These are phyloP conservation scores for Boloria selene DNA, from an alignment of 2,888 invertebrate species.

Conservation along the genomic window DNA sequence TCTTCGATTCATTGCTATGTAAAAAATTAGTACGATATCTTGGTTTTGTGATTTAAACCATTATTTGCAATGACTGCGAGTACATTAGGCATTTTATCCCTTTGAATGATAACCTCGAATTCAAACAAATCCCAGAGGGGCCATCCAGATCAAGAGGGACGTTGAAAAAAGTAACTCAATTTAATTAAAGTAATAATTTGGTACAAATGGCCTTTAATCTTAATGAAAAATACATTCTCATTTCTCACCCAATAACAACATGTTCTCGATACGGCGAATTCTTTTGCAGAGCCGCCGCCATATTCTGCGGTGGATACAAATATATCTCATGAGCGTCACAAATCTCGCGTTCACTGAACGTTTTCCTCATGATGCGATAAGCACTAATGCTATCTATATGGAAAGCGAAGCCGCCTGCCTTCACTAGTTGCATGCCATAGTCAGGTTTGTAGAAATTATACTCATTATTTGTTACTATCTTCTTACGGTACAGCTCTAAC, in stretches of 20 bases:
- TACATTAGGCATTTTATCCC: no score
- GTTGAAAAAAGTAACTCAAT: no score
- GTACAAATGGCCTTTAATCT: not conserved
- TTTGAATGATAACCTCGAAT: no score
- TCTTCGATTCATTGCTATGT: no score
- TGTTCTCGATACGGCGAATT: slow-evolving; percentile 84
- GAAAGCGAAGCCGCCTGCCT: slow-evolving; percentile 86
- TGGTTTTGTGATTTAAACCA: no score
- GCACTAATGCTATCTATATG: slow-evolving; percentile 86
- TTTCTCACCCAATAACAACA: slow-evolving; percentile 81
- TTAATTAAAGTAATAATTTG: not conserved
- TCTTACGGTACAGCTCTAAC: slow-evolving; percentile 81
- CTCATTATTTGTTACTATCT: slow-evolving; percentile 64
- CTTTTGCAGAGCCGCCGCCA: slow-evolving; percentile 81
- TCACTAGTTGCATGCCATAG: slow-evolving; percentile 82
- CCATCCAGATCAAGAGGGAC: no score
- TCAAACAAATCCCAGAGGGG: no score
- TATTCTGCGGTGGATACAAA: slow-evolving; percentile 83
- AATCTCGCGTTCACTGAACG: slow-evolving; percentile 85
- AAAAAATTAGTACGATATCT: no score
- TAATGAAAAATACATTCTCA: slow-evolving; percentile 36
- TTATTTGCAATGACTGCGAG: no score
- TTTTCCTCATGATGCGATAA: slow-evolving; percentile 85
- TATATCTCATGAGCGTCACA: slow-evolving; percentile 86
- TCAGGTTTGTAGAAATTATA: slow-evolving; percentile 79